Evolutionary conservation across 2,888 invertebrate species (phyloP).

Genomic region (Cryptophagus acutangulus): DNA sequence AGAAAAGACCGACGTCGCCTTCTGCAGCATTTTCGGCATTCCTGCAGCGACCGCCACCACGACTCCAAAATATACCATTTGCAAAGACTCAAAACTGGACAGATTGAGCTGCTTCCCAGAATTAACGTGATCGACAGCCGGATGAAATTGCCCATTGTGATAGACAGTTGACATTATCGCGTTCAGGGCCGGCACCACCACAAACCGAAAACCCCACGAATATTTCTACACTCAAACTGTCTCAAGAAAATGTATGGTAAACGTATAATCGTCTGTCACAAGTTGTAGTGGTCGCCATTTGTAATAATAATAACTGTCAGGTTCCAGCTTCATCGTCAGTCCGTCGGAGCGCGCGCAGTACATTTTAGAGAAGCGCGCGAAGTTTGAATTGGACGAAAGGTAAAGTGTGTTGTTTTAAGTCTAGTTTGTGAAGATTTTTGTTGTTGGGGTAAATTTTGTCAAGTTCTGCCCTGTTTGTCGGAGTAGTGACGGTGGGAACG

Average conservation of each 20-base stretch:
- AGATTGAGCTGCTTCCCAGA: slow-evolving; percentile 39
- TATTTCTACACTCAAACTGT: no score
- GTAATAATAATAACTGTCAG: no score
- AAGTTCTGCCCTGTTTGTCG: slow-evolving; percentile 25
- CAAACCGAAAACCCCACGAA: no score
- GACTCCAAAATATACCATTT: slow-evolving; percentile 28
- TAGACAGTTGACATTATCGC: slow-evolving; percentile 30
- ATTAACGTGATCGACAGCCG: slow-evolving; percentile 44
- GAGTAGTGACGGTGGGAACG: slow-evolving; percentile 35
- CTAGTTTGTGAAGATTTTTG: no score
- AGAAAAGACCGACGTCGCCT: slow-evolving; percentile 27
- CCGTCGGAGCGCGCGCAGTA: no score
- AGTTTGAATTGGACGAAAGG: no score
- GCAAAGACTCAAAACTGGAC: slow-evolving; percentile 32
- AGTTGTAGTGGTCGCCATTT: no score
- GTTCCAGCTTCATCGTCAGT: no score
- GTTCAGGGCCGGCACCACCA: slow-evolving; percentile 7
- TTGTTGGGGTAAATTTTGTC: neutral
- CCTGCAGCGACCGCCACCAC: slow-evolving; percentile 30
- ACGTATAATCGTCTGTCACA: no score
- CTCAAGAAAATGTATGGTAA: no score
- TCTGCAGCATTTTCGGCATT: slow-evolving; percentile 36
- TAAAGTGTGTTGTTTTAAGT: no score
- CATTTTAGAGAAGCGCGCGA: no score
- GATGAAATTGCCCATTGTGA: slow-evolving; percentile 44